These are phyloP conservation scores for Miichthys miiuy DNA, from an alignment of 2,797 vertebrate genomes.

Conservation along the genomic window DNA sequence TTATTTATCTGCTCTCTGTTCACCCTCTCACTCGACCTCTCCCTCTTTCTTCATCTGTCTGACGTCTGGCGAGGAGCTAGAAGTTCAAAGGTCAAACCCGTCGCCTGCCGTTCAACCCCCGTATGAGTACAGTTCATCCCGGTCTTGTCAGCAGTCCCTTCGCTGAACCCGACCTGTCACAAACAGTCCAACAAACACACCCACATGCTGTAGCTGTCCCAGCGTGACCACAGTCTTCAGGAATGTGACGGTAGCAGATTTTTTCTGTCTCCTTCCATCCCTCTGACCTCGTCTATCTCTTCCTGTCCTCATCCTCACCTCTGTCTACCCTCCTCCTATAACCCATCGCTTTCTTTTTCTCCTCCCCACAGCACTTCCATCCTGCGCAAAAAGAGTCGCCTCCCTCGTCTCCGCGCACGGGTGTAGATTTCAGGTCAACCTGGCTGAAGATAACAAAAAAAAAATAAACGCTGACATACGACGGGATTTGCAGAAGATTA, in stretches of 20 bases:
- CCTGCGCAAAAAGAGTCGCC: not conserved
- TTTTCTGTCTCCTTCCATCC: slow-evolving; percentile 32
- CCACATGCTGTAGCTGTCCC: slow-evolving; percentile 45
- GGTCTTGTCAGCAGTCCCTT: slow-evolving; percentile 30
- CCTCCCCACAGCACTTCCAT: not conserved
- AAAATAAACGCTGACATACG: not conserved
- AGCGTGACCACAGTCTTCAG: slow-evolving; percentile 50
- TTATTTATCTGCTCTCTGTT: slow-evolving; percentile 5
- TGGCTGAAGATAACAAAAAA: slow-evolving; percentile 24
- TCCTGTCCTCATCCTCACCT: slow-evolving; percentile 63
- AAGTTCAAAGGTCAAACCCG: slow-evolving; percentile 30
- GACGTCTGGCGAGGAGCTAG: slow-evolving; percentile 21
- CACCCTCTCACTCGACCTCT: not conserved
- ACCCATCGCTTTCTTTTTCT: not conserved
- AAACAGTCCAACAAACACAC: slow-evolving; percentile 19
- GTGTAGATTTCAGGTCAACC: slow-evolving; percentile 27
- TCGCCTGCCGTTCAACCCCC: slow-evolving; percentile 3
- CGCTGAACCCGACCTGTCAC: slow-evolving; percentile 44
- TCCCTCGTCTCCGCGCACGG: not conserved
- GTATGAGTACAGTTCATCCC: not conserved
- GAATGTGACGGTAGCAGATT: slow-evolving; percentile 62
- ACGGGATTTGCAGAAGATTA: not conserved
- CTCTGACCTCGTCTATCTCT: slow-evolving; percentile 51
- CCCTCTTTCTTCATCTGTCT: slow-evolving; percentile 16
- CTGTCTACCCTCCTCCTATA: slow-evolving; percentile 2